phyloP scores from a whole-genome alignment of 2,113 vertebrate species.

The Cygnus buccinator region DNA sequence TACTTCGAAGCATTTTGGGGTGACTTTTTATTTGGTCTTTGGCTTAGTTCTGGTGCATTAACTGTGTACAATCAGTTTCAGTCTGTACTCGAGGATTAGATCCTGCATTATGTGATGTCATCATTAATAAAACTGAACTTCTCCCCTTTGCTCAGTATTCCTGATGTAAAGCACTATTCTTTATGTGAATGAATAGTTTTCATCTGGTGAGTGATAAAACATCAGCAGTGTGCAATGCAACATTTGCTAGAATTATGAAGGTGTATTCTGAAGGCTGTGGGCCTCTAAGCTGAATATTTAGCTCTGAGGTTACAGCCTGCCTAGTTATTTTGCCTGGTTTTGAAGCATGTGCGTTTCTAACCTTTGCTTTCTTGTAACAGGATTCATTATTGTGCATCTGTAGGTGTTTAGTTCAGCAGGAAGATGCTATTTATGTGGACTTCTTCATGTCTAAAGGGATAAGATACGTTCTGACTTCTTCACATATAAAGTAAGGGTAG shows the following conservation, averaged over 20 bases:
- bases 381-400: neutral
- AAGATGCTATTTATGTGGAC: neutral
- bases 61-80: neutral
- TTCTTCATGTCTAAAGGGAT: neutral
- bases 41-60: neutral
- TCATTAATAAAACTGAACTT: neutral
- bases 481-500: accelerated
- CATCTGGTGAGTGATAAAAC: neutral
- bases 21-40: neutral
- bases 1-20: neutral
- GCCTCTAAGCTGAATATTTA: neutral
- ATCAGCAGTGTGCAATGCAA: neutral
- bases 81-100: neutral
- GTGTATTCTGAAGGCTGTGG: accelerated
- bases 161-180: neutral
- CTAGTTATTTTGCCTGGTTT: neutral
- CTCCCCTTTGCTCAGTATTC: neutral
- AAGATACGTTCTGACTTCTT: neutral
- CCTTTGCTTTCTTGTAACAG: neutral
- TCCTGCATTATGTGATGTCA: neutral
- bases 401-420: neutral
- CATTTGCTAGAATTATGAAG: neutral
- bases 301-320: neutral
- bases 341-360: neutral
- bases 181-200: neutral